These are phyloP conservation scores for Aphidius colemani DNA, from an alignment of 2,888 invertebrate genomes.

Conservation along the genomic window DNA sequence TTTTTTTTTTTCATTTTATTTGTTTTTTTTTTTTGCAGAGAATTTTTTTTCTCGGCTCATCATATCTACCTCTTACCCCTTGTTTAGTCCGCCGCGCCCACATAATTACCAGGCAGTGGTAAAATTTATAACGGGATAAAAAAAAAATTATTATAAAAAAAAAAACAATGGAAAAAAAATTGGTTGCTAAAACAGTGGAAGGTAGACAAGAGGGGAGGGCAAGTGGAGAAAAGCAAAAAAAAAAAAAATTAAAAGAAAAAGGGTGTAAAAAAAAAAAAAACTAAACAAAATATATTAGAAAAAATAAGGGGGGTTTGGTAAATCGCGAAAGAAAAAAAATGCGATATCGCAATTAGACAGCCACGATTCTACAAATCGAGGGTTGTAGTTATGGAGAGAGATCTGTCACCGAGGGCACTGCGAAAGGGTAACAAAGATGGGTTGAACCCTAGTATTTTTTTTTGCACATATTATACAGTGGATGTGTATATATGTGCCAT, in stretches of 20 bases:
- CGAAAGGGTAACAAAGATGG: slow-evolving; percentile 36
- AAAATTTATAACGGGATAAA: slow-evolving; percentile 47
- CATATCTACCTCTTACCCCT: slow-evolving; percentile 40
- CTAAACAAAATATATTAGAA: neutral
- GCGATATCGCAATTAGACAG: slow-evolving; percentile 54
- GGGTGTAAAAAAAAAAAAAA: neutral
- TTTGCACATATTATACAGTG: slow-evolving; percentile 9
- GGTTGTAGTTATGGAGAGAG: slow-evolving; percentile 28
- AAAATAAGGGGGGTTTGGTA: slow-evolving; percentile 4
- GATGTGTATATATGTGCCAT: slow-evolving; percentile 15
- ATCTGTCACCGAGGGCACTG: slow-evolving; percentile 23
- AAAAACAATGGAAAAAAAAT: neutral
- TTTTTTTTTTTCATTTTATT: slow-evolving; percentile 18
- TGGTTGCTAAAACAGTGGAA: neutral
- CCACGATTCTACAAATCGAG: slow-evolving; percentile 39
- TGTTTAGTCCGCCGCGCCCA: slow-evolving; percentile 59
- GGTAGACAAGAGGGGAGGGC: no score
- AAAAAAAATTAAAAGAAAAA: neutral
- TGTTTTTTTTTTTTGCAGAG: slow-evolving; percentile 15
- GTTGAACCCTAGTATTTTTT: slow-evolving; percentile 27
- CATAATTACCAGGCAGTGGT: slow-evolving; percentile 56
- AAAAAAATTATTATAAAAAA: slow-evolving; percentile 29
- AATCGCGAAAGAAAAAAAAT: slow-evolving; percentile 40
- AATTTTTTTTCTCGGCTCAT: slow-evolving; percentile 35
- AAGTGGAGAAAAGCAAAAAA: no score